Percentiles rank a stretch among this genome's conserved stretches.
Evolutionary conservation across 2,888 invertebrate species (phyloP).

Genomic region (Lepidocyrtoides sp.): DNA sequence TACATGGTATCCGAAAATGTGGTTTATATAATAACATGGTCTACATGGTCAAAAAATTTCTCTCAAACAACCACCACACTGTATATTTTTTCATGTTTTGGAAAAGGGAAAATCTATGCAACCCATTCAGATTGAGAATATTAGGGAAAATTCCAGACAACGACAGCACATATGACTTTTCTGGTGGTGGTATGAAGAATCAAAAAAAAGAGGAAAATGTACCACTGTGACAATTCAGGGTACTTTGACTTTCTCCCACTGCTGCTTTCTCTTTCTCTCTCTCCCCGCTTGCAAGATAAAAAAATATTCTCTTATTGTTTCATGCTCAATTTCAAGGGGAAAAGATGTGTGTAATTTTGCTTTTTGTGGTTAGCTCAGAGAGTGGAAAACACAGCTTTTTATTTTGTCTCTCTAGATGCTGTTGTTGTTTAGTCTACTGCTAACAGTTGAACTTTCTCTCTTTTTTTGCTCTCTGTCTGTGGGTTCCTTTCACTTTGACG

Average conservation of each 20-base stretch:
- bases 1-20: background rate
- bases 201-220: background rate
- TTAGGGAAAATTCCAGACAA: background rate
- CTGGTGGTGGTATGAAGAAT: conserved; percentile 32
- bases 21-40: conserved; percentile 9
- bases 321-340: conserved; percentile 82
- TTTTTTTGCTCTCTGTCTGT: background rate
- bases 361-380: background rate
- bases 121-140: background rate
- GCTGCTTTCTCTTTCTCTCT: background rate
- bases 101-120: background rate
- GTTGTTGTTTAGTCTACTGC: background rate
- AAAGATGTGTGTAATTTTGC: conserved; percentile 54
- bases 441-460: background rate
- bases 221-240: conserved; percentile 31
- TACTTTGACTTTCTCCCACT: background rate
- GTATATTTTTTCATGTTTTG: background rate
- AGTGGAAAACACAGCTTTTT: background rate
- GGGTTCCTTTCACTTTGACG: background rate
- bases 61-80: background rate
- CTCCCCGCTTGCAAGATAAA: background rate
- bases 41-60: background rate
- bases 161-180: conserved; percentile 34
- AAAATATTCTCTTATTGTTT: conserved; percentile 82
- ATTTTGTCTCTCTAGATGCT: background rate